Percentiles rank a stretch among this genome's conserved stretches.
These are phyloP conservation scores for Tachyglossus aculeatus DNA, from an alignment of 2,797 vertebrate genomes.

Conservation along the genomic window DNA sequence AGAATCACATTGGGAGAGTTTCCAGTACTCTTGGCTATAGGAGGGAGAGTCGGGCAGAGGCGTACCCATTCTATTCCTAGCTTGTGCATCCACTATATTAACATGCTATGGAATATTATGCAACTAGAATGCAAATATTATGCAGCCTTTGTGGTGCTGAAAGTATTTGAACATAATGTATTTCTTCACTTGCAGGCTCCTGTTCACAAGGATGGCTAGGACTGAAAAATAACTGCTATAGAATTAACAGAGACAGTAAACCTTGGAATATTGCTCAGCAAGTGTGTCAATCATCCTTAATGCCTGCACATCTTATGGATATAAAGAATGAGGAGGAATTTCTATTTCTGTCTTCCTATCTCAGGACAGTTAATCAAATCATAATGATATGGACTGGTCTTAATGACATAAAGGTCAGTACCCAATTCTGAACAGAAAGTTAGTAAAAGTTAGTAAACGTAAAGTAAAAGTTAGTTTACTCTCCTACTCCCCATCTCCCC, in stretches of 20 bases:
- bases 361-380: slow-evolving; percentile 73
- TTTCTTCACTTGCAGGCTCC: slow-evolving; percentile 65
- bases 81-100: too few species aligned
- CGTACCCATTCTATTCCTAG: too few species aligned
- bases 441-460: too few species aligned
- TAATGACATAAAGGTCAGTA: slow-evolving; percentile 80
- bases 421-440: too few species aligned
- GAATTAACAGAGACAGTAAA: slow-evolving; percentile 65
- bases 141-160: background rate
- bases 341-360: slow-evolving; percentile 75
- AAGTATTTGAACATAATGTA: background rate
- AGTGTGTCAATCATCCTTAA: slow-evolving; percentile 65
- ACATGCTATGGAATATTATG: background rate
- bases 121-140: too few species aligned
- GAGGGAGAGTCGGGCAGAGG: too few species aligned
- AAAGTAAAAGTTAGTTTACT: too few species aligned
- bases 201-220: slow-evolving; percentile 83
- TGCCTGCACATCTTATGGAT: slow-evolving; percentile 79
- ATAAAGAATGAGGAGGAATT: slow-evolving; percentile 77
- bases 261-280: slow-evolving; percentile 77
- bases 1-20: too few species aligned
- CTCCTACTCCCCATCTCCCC: too few species aligned
- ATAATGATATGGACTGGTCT: slow-evolving; percentile 87
- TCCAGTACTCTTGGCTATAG: too few species aligned
- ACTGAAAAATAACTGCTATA: slow-evolving; percentile 81